These are phyloP conservation scores for Nomada fucata DNA, from an alignment of 2,888 invertebrate species.

Conservation along the genomic window DNA sequence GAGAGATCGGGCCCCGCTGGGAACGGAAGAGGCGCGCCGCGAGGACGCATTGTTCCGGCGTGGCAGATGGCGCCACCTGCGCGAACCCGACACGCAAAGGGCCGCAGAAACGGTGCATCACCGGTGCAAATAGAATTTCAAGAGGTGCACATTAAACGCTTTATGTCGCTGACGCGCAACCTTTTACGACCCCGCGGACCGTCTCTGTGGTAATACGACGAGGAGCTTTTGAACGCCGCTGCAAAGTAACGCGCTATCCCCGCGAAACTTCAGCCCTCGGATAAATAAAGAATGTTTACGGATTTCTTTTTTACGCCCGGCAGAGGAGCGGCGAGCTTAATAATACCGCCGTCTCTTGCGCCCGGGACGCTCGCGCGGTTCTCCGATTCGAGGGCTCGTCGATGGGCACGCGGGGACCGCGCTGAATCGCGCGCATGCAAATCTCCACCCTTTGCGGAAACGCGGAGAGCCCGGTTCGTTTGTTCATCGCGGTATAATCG, in stretches of 20 bases:
- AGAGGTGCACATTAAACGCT: constrained; percentile 74
- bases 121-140: constrained; percentile 74
- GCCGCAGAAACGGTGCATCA: constrained; percentile 52
- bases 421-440: constrained; percentile 8
- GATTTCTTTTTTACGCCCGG: constrained; percentile 52
- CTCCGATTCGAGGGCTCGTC: constrained; percentile 39
- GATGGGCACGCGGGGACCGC: constrained; percentile 26
- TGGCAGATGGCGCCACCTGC: constrained; percentile 67
- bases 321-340: constrained; percentile 32
- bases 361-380: constrained; percentile 15
- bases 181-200: constrained; percentile 73
- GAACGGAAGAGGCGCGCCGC: constrained; percentile 38
- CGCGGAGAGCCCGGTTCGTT: neutral
- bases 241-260: constrained; percentile 62
- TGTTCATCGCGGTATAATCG: constrained; percentile 12
- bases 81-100: constrained; percentile 49
- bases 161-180: constrained; percentile 72
- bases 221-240: constrained; percentile 69
- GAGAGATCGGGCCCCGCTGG: constrained; percentile 42
- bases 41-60: constrained; percentile 62
- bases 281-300: constrained; percentile 65
- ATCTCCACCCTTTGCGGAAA: constrained; percentile 28
- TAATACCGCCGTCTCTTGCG: constrained; percentile 56
- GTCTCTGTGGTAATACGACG: constrained; percentile 73
- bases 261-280: constrained; percentile 64